These are phyloP conservation scores for Barbus barbus DNA, from an alignment of 2,113 vertebrate genomes.

Conservation along the genomic window DNA sequence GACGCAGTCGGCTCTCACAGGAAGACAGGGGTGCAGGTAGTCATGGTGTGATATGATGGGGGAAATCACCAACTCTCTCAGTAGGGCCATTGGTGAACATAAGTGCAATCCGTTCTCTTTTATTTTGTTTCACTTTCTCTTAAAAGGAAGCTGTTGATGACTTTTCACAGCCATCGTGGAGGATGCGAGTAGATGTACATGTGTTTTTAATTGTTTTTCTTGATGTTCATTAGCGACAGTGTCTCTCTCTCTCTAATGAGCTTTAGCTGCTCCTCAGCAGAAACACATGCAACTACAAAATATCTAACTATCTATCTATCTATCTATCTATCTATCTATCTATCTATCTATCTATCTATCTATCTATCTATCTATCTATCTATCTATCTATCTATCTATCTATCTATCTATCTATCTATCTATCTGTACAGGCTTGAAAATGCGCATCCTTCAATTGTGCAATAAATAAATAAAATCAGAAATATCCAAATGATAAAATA, in stretches of 20 bases:
- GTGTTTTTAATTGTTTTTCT: slow-evolving; percentile 54
- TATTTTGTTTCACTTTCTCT: background rate
- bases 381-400: background rate
- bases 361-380: background rate
- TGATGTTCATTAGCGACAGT: slow-evolving; percentile 45
- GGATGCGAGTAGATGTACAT: slow-evolving; percentile 40
- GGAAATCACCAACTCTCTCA: slow-evolving; percentile 74
- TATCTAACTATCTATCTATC: slow-evolving; percentile 5
- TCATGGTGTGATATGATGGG: slow-evolving; percentile 67
- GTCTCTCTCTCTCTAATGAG: background rate
- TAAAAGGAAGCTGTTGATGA: slow-evolving; percentile 65
- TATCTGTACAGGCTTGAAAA: background rate
- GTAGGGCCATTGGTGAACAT: slow-evolving; percentile 75
- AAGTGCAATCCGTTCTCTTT: slow-evolving; percentile 71
- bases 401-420: background rate
- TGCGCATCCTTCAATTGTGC: slow-evolving; percentile 69
- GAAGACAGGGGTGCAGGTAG: slow-evolving; percentile 71
- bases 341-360: background rate
- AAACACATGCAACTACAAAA: background rate
- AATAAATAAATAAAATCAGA: slow-evolving; percentile 63
- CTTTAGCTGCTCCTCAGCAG: background rate
- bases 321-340: background rate
- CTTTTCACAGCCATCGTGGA: slow-evolving; percentile 52
- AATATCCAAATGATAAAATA: slow-evolving; percentile 79
- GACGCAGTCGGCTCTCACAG: slow-evolving; percentile 71